Evolutionary conservation across 2,888 invertebrate genomes (phyloP), one percentile per base, ranked within the genome.

Genomic region (Ctena decussata): DNA sequence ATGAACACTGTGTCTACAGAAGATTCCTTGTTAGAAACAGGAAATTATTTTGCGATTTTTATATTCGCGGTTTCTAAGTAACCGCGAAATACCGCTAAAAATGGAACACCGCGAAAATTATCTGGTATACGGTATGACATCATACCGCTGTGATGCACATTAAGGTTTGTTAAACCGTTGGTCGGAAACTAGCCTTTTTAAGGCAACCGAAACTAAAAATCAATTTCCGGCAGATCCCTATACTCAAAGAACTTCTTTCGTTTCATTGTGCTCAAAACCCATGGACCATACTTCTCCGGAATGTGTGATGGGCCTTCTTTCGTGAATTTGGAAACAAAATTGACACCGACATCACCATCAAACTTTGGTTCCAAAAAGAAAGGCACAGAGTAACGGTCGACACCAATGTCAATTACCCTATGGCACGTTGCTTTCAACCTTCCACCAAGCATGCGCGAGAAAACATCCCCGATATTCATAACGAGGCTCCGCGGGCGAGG

Each of bases 381-480:
- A 21, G 90, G 87, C 15, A 89, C 83, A 0, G 90, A 90, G 49
- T 53, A 84, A 0, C 89, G 76, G 35, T 89, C 87, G 1, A 72
- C 39, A 0, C 81, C 84, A 18, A 82, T 82, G 49, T 90, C 90
- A 18, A 90, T 74, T 0, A 90, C 90, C 18, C 90, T 60, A 57
- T 90, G 90, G 27, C 80, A 37, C 8, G 90, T 90, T 21, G 90
- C 89, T 60, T 87, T 89, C 77, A 89, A 77, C 21, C 85, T 46
- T 1, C 87, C 87, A 12, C 83, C 84, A 32, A 84, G 82, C 81
- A 89, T 86, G n/a, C 78, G 70, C 11, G 87, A 79, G 39, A 89
- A 79, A 69, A 84, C 81, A 71, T 89, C 89, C 0, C 89, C 90
- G 41, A 91, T 91, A 78, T 91, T 91, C 89, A 91, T 90, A 39